A percentile compares a stretch with the other conserved stretches of the same genome.
These are phyloP conservation scores for Conus canariensis DNA, from an alignment of 2,888 invertebrate species.

Conservation along the genomic window DNA sequence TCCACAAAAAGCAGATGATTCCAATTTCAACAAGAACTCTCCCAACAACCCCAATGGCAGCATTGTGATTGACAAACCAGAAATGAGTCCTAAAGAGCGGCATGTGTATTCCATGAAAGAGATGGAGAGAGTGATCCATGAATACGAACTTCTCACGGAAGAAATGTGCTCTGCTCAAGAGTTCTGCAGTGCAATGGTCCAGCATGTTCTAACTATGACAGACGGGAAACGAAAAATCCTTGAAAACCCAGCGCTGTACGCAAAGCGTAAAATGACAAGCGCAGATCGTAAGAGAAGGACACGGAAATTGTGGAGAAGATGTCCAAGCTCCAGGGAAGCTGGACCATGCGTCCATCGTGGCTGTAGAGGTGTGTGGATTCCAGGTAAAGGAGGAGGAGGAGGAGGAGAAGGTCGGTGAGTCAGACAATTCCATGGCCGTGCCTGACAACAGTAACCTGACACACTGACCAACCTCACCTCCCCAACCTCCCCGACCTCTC, in stretches of 20 bases:
- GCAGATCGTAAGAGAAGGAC: slow-evolving; percentile 75
- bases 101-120: slow-evolving; percentile 87
- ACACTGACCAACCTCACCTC: slow-evolving; percentile 49
- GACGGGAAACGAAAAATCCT: slow-evolving; percentile 89
- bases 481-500: slow-evolving; percentile 43
- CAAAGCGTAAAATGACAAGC: slow-evolving; percentile 69
- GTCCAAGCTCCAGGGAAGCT: slow-evolving; percentile 90
- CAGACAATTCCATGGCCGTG: slow-evolving; percentile 31
- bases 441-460: background rate
- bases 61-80: slow-evolving; percentile 68
- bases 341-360: slow-evolving; percentile 92
- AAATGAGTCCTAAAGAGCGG: slow-evolving; percentile 82
- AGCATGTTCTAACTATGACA: slow-evolving; percentile 82
- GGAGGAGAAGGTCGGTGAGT: background rate
- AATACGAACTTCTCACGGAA: slow-evolving; percentile 77
- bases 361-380: slow-evolving; percentile 84
- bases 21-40: slow-evolving; percentile 52
- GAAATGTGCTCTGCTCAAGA: slow-evolving; percentile 76
- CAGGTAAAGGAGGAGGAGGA: slow-evolving; percentile 66
- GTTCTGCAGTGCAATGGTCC: slow-evolving; percentile 76
- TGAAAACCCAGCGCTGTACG: slow-evolving; percentile 83
- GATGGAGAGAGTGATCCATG: slow-evolving; percentile 78
- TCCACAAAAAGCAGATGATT: slow-evolving; percentile 57
- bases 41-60: slow-evolving; percentile 50
- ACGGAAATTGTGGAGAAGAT: slow-evolving; percentile 85